Base-by-base conservation (phyloP, 2,888 invertebrate species). In the Falcaria lacertinaria region DNA sequence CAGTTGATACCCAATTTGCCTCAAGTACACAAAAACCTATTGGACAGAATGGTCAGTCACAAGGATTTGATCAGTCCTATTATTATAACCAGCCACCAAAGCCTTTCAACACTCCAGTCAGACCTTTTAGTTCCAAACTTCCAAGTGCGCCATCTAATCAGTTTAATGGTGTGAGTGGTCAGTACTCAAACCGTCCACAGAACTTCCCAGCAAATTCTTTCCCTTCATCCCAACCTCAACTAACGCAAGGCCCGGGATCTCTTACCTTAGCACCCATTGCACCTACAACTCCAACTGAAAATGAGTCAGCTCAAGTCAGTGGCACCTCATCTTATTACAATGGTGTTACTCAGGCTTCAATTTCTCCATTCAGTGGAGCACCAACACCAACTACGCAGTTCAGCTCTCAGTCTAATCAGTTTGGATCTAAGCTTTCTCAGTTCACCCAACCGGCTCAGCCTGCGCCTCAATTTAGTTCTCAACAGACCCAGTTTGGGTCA, bases 41-140 rank as follows among this genome's bases (percentile, higher is more conserved):
- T 7, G 59, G 43, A 35, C 70, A 71, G 45, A 50, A 45, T 7
- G 42, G 32, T 13, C 63, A 67, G 43, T 39, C 58, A 13, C 77
- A 71, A 41, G 64, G 54, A 2, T 42, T 49, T 35, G 74, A 79
- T 45, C 50, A 73, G 43, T 75, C 80, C 11, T 84, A 84, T 43
- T 64, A 73, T 48, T 84, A 85, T 50, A 75, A 73, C 32, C 70
- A 68, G 45, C 84, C 87, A 14, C 57, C 70, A 1, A 70, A 65
- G 32, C 61, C 75, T 33, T 83, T 84, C 41, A 57, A 54, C 22
- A 53, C 50, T 16, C 69, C 70, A 15, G 42, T 35, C 5, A 48
- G 36, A 16, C 43, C 52, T 39, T 62, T 65, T 39, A 54, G 37
- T 13, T 60, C 69, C 35, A 58, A 57, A 45, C 59, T 68, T 61